These are phyloP conservation scores for Centropyge bicolor DNA, from an alignment of 2,797 vertebrate species.

Conservation along the genomic window DNA sequence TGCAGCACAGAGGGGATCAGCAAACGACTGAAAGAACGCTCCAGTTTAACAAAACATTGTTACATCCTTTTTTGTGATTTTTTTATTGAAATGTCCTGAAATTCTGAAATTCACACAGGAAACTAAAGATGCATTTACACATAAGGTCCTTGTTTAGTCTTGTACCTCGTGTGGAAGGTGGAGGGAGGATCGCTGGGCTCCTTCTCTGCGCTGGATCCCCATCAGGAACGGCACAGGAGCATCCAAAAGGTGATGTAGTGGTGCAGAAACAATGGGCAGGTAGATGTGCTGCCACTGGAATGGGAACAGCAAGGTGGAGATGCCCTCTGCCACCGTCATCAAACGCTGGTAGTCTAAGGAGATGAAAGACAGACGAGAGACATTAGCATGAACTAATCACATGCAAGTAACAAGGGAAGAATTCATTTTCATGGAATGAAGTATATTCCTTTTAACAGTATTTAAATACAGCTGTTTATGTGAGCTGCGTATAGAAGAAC, in stretches of 20 bases:
- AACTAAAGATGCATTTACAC: not conserved
- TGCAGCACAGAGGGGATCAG: slow-evolving; percentile 19
- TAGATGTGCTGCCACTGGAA: slow-evolving; percentile 99
- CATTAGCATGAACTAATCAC: not conserved
- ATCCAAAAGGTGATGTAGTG: slow-evolving; percentile 95
- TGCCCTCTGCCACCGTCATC: slow-evolving; percentile 96
- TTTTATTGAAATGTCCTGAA: slow-evolving; percentile 18
- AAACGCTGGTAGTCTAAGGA: slow-evolving; percentile 94
- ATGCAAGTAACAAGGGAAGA: not conserved
- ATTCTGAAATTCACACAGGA: not conserved
- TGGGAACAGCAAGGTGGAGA: slow-evolving; percentile 94
- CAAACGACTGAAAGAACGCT: slow-evolving; percentile 18
- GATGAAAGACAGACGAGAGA: not conserved
- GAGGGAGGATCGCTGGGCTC: slow-evolving; percentile 93
- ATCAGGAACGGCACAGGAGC: slow-evolving; percentile 97
- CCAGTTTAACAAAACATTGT: slow-evolving; percentile 6
- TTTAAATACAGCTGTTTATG: not conserved
- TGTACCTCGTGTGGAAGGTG: slow-evolving; percentile 97
- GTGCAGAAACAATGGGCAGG: slow-evolving; percentile 95
- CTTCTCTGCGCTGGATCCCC: slow-evolving; percentile 95
- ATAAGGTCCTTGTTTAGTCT: not conserved
- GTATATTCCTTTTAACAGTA: not conserved
- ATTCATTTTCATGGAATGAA: not conserved
- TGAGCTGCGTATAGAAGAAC: not conserved
- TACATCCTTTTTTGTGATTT: slow-evolving; percentile 4